Evolutionary conservation across 2,888 invertebrate genomes (phyloP).

Genomic region (Cosmia trapezina): DNA sequence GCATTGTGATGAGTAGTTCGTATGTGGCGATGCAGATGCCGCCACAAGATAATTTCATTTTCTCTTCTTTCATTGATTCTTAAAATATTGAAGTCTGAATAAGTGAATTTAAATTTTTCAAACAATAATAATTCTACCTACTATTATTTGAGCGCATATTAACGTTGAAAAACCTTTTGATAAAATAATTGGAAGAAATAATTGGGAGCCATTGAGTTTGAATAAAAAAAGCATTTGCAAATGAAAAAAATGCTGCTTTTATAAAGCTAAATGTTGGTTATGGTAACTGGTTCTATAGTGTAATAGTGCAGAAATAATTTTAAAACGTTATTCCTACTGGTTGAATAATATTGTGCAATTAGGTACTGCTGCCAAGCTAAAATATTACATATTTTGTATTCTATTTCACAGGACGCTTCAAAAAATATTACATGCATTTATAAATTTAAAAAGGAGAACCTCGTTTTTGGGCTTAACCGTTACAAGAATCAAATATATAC

Average conservation of each 20-base stretch:
- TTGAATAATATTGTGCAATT: not conserved
- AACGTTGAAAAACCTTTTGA: not conserved
- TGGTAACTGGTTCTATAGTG: constrained; percentile 6
- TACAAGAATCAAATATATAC: too few species aligned
- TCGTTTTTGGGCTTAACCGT: too few species aligned
- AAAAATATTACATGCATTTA: not conserved
- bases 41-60: not conserved
- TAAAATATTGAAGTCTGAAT: not conserved
- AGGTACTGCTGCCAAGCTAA: not conserved
- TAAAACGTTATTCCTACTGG: not conserved
- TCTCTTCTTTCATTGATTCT: not conserved
- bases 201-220: not conserved
- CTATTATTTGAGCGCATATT: not conserved
- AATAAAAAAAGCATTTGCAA: not conserved
- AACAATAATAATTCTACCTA: not conserved
- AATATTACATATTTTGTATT: not conserved
- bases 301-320: not conserved
- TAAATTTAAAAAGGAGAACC: too few species aligned
- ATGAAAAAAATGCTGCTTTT: not conserved
- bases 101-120: not conserved
- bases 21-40: too few species aligned
- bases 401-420: not conserved
- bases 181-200: not conserved
- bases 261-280: not conserved
- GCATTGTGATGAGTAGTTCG: too few species aligned